phyloP scores from a whole-genome alignment of 2,888 invertebrate genomes.

The Belgica antarctica region DNA sequence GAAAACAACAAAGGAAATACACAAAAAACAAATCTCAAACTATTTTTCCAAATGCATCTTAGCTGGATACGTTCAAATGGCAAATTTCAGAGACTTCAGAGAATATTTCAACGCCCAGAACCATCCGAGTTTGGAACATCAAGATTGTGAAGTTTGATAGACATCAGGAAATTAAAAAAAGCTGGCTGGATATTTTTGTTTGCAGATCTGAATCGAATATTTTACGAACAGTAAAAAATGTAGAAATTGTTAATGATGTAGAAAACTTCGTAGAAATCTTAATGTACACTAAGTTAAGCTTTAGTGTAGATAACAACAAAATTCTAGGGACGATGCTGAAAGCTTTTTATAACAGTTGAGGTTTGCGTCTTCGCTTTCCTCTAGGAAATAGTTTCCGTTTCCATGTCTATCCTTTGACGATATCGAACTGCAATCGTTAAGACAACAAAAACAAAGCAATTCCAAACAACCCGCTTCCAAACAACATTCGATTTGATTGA shows the following conservation, averaged over 20 bases:
- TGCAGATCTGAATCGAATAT: no score
- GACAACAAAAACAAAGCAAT: no score
- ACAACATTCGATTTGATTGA: no score
- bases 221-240: no score
- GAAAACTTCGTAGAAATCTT: background rate
- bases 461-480: no score
- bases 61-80: background rate
- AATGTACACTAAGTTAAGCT: background rate
- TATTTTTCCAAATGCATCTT: background rate
- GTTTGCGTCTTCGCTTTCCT: background rate
- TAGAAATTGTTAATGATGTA: no score
- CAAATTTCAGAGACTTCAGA: background rate
- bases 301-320: background rate
- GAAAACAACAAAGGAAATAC: no score
- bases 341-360: background rate
- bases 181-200: background rate
- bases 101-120: background rate
- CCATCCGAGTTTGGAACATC: background rate
- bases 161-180: slow-evolving; percentile 20
- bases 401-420: no score
- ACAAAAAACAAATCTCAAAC: background rate
- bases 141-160: slow-evolving; percentile 9
- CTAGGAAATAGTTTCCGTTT: no score
- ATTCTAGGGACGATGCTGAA: background rate
- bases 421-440: no score